Percentiles rank a stretch among this genome's conserved stretches.
These are phyloP conservation scores for Galeopterus variegatus DNA, from an alignment of 2,113 vertebrate species.

Conservation along the genomic window DNA sequence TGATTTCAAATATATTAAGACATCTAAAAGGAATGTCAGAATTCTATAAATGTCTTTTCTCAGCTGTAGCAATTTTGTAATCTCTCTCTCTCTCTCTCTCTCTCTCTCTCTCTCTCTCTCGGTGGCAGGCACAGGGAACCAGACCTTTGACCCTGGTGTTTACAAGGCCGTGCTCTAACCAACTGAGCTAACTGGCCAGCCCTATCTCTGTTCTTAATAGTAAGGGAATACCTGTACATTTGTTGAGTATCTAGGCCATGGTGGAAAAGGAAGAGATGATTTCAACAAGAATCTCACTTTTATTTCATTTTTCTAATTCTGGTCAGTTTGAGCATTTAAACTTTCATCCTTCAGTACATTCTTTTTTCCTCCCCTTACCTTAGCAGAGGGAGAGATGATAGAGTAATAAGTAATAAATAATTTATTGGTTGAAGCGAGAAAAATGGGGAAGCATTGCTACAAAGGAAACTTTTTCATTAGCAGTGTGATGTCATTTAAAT, in stretches of 20 bases:
- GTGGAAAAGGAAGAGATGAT: conserved; percentile 3
- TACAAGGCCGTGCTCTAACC: no score
- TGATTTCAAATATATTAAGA: neutral
- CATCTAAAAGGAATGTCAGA: neutral
- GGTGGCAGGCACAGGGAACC: no score
- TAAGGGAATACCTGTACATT: neutral
- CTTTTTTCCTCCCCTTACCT: neutral
- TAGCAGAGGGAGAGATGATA: neutral
- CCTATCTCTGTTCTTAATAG: neutral
- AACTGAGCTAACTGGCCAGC: no score
- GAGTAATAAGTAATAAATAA: neutral
- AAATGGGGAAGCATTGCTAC: neutral
- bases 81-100: neutral
- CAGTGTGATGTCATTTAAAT: neutral
- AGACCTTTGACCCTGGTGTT: no score
- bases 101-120: no score
- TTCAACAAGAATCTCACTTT: conserved; percentile 18
- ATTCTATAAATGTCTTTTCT: neutral
- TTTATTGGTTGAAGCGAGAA: neutral
- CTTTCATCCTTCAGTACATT: neutral
- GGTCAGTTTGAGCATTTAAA: neutral
- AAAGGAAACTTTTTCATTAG: neutral
- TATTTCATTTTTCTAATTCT: conserved; percentile 26
- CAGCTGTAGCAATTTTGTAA: neutral
- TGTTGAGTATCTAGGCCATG: neutral